Percentiles rank a stretch among this genome's conserved stretches.
Conservation (phyloP, 1,140 invertebrate species). For the Bombus polaris region DNA sequence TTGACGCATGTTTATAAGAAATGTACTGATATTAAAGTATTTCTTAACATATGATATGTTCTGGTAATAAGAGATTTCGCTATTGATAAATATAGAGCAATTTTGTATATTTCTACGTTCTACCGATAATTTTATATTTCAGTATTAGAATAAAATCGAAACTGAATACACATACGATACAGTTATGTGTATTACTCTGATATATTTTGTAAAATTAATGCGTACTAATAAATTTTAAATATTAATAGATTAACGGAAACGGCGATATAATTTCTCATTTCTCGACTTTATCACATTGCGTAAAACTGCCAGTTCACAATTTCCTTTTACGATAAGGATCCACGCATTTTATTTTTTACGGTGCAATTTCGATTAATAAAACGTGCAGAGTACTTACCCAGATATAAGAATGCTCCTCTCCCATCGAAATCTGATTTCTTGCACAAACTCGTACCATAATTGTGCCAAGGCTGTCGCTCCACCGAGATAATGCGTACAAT, state of each 20-base stretch:
- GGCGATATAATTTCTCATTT: not conserved
- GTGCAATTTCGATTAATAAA: slow-evolving; percentile 35
- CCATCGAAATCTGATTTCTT: slow-evolving; percentile 95
- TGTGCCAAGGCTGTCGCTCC: slow-evolving; percentile 91
- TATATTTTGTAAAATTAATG: not conserved
- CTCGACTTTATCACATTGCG: not conserved
- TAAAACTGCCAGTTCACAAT: not conserved
- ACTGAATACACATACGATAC: not conserved
- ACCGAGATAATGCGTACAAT: slow-evolving; percentile 91
- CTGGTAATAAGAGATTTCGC: not conserved
- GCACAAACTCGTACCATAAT: slow-evolving; percentile 95
- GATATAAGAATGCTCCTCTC: slow-evolving; percentile 91
- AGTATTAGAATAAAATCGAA: slow-evolving; percentile 11
- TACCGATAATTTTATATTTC: not conserved
- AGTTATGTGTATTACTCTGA: not conserved
- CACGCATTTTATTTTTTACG: not conserved
- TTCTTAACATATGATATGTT: not conserved
- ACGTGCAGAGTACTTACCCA: slow-evolving; percentile 87
- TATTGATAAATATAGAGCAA: not conserved
- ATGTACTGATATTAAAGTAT: slow-evolving; percentile 10
- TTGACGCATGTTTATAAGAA: not conserved
- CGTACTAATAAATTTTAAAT: not conserved
- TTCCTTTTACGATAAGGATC: not conserved
- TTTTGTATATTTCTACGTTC: slow-evolving; percentile 31
- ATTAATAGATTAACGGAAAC: not conserved